Percentiles rank a stretch among this genome's conserved stretches.
Evolutionary conservation across 2,113 vertebrate species (phyloP).

Genomic region (Grus americana): DNA sequence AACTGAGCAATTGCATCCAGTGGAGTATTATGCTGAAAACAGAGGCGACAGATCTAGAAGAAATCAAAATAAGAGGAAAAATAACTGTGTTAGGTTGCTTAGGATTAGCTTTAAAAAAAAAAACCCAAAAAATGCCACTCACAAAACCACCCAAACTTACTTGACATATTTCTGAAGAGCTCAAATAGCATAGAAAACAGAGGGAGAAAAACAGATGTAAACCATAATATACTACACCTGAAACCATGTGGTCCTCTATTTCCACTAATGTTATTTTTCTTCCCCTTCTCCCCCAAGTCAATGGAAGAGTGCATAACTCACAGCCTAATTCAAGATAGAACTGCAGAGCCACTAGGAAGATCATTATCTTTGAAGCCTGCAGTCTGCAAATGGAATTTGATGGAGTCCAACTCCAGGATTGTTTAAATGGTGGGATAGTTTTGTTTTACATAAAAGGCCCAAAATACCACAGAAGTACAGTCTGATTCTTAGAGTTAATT

Average conservation of each 20-base stretch:
- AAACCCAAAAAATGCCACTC: accelerated
- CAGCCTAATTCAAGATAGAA: neutral
- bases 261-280: neutral
- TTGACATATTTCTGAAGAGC: neutral
- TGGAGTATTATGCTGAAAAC: slow-evolving; percentile 97
- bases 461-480: neutral
- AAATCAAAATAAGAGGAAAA: neutral
- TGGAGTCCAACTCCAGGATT: neutral
- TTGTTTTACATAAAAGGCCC: neutral
- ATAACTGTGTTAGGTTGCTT: neutral
- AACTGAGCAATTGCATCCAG: slow-evolving; percentile 97
- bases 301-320: neutral
- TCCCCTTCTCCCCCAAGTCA: neutral
- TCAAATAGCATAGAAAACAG: neutral
- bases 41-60: slow-evolving; percentile 92
- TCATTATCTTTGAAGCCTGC: neutral
- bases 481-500: neutral
- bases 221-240: neutral
- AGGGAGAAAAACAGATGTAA: neutral
- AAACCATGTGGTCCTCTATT: neutral
- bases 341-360: neutral
- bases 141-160: neutral
- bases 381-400: neutral
- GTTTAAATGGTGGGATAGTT: neutral
- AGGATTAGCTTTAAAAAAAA: neutral